A percentile compares a stretch with the other conserved stretches of the same genome.
These are phyloP conservation scores for Eubucco bourcierii DNA, from an alignment of 2,113 vertebrate genomes.

Conservation along the genomic window DNA sequence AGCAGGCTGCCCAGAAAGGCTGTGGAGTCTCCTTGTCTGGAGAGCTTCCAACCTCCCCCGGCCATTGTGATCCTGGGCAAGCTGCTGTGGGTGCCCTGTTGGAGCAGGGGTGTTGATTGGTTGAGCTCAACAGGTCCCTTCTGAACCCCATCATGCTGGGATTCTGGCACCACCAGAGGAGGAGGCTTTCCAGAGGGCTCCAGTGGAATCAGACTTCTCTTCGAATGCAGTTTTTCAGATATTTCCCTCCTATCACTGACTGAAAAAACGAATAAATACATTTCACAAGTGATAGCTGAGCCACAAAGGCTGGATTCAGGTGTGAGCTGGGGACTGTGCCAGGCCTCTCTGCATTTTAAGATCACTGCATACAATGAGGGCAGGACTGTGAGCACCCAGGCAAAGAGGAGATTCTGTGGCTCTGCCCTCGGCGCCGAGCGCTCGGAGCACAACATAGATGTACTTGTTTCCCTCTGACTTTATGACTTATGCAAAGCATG, in stretches of 20 bases:
- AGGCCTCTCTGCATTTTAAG: background rate
- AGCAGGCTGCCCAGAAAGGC: no score
- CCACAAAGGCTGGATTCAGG: background rate
- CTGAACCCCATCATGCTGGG: background rate
- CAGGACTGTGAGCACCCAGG: background rate
- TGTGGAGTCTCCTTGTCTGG: no score
- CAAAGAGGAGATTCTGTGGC: background rate
- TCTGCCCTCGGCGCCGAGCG: background rate
- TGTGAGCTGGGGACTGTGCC: fast-evolving
- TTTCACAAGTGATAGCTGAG: background rate
- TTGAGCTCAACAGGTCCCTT: background rate
- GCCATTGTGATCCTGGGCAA: background rate
- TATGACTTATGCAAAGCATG: slow-evolving; percentile 54
- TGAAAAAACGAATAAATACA: background rate
- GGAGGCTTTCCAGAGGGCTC: background rate
- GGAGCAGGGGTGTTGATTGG: background rate
- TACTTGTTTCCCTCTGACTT: slow-evolving; percentile 62
- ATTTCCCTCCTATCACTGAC: background rate
- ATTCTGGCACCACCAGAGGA: background rate
- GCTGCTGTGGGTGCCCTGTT: background rate
- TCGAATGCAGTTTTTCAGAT: background rate
- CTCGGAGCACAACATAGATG: slow-evolving; percentile 9
- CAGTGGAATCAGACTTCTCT: background rate
- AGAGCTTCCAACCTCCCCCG: no score
- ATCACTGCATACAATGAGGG: background rate